phyloP scores from a whole-genome alignment of 2,888 invertebrate genomes.

The Tiliacea citrago region DNA sequence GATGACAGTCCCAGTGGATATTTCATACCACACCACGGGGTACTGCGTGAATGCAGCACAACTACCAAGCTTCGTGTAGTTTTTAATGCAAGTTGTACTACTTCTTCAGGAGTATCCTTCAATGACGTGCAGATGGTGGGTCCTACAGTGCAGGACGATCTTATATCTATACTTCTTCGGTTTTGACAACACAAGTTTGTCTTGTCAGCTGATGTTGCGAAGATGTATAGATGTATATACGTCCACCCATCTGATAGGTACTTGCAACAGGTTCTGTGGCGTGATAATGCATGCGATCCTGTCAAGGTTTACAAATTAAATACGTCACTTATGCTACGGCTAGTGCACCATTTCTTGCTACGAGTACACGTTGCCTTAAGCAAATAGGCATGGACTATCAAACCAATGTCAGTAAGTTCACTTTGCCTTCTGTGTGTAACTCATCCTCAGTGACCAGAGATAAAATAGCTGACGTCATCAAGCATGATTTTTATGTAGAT shows the following conservation, averaged over 20 bases:
- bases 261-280: background rate
- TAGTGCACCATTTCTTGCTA: constrained; percentile 5
- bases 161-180: constrained; percentile 3
- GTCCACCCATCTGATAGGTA: constrained; percentile 11
- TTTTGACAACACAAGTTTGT: background rate
- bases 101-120: no score
- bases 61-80: no score
- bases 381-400: background rate
- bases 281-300: no score
- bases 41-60: no score
- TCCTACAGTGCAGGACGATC: no score
- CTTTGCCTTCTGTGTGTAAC: no score
- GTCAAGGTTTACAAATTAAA: background rate
- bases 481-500: background rate
- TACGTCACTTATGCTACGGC: no score
- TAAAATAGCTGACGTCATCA: background rate
- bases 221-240: background rate
- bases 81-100: no score
- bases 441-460: no score
- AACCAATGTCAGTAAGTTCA: background rate
- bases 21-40: no score
- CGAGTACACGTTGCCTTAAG: background rate
- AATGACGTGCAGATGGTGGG: no score
- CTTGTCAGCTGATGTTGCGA: background rate
- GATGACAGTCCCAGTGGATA: no score